Base-by-base conservation (phyloP, 2,888 invertebrate species). In the Auanema freiburgensis region DNA sequence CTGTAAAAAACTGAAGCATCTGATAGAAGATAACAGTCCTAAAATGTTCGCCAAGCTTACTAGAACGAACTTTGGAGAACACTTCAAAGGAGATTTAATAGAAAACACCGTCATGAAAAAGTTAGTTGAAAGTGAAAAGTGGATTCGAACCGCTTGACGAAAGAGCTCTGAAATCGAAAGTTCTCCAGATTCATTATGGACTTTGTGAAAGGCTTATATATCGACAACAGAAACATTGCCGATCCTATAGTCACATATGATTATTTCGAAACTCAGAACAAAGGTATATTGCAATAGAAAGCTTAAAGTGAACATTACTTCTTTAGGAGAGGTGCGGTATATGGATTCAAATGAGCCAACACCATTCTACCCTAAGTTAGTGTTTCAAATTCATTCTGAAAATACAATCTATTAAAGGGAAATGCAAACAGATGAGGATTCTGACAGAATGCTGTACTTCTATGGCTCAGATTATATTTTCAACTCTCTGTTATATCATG, bases 211-310 rank as follows among this genome's bases (percentile, higher is more conserved):
- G 79, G 79, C 25, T 67, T 81, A 58, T 75, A 66, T 66, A 72
- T 81, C 41, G 81, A 81, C 67, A 79, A 79, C 33, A 63, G 71
- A 21, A 76, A 78, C 58, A 77, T 81, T 25, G 68, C 73, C 21
- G 69, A 78, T 49, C 81, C 81, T 8, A 54, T 77, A 23, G 71
- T 81, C 4, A 81, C 81, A 0, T 68, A 68, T 55, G 79, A 81
- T 25, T 81, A 74, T 55, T 79, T 81, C 49, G 81, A 81, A 59
- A 82, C 80, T 8, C 78, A 78, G 52, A 76, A 78, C 64, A 68
- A 67, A 62, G 81, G 79, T 78, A 53, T 2, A 61, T 64, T 49
- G 43, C 41, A 12, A n/a, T n/a, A n/a, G 12, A 2, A 14, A 6
- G 40, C 10, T n/a, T 16, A 12, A 24, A 18, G 49, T 23, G 18